A percentile compares a stretch with the other conserved stretches of the same genome.
Conservation (phyloP, 2,888 invertebrate species). For the Lepetodrilus schrolli region DNA sequence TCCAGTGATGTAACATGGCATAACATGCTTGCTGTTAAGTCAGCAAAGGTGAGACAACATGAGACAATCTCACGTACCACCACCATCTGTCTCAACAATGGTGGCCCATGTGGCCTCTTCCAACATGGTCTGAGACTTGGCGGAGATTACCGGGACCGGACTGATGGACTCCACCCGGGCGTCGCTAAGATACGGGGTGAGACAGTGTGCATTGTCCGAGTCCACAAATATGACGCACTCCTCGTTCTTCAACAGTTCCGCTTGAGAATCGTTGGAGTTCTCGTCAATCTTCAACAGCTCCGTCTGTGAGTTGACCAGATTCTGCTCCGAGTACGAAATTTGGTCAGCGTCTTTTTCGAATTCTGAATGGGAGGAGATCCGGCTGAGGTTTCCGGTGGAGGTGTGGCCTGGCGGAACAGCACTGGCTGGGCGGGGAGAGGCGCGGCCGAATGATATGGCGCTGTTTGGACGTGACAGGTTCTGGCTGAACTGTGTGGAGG, state of each 20-base stretch:
- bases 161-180: background rate
- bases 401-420: background rate
- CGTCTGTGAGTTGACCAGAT: background rate
- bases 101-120: slow-evolving; percentile 10
- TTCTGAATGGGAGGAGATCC: background rate
- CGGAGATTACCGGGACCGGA: background rate
- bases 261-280: background rate
- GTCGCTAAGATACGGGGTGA: background rate
- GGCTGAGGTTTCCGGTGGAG: background rate
- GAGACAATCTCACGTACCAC: too few relatives aligned
- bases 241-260: background rate
- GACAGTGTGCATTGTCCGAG: background rate
- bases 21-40: too few relatives aligned
- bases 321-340: background rate
- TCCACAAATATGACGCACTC: background rate
- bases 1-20: too few relatives aligned
- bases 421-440: too few relatives aligned
- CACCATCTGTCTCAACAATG: background rate
- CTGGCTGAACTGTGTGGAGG: background rate
- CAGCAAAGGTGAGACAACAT: too few relatives aligned
- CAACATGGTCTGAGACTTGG: background rate
- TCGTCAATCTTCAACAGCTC: background rate
- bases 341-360: background rate
- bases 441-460: too few relatives aligned
- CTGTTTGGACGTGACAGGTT: too few relatives aligned